These are phyloP conservation scores for Pseudanteris insignis DNA, from an alignment of 2,888 invertebrate species.

Conservation along the genomic window DNA sequence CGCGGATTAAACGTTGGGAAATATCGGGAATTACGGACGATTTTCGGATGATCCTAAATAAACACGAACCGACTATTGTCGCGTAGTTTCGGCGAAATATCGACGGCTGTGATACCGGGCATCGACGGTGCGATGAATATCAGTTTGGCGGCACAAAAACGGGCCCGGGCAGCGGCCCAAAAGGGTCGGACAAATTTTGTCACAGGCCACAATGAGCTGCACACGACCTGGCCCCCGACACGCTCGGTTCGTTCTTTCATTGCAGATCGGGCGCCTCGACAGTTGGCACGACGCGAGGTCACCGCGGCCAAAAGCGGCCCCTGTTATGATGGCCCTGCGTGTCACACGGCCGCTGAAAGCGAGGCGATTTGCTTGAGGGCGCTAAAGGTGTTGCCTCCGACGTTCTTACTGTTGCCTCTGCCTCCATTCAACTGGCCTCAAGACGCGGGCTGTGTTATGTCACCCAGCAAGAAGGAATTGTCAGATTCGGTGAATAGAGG, in stretches of 20 bases:
- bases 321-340: constrained; percentile 28
- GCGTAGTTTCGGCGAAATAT: constrained; percentile 25
- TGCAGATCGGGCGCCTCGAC: constrained; percentile 49
- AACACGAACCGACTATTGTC: constrained; percentile 52
- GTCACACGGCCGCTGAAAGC: constrained; percentile 45
- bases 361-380: constrained; percentile 52
- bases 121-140: constrained; percentile 5
- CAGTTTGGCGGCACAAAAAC: not conserved
- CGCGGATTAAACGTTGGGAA: constrained; percentile 47
- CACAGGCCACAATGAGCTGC: constrained; percentile 26
- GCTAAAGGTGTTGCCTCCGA: constrained; percentile 54
- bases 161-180: not conserved
- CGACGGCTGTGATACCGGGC: constrained; percentile 11
- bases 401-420: constrained; percentile 41
- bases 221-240: constrained; percentile 59
- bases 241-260: constrained; percentile 31
- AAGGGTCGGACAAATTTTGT: constrained; percentile 19
- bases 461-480: constrained; percentile 46
- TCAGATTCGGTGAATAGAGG: constrained; percentile 39
- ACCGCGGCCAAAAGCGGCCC: constrained; percentile 34
- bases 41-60: constrained; percentile 61
- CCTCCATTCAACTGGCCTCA: constrained; percentile 40
- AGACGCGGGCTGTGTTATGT: constrained; percentile 54
- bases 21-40: constrained; percentile 51
- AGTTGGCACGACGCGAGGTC: constrained; percentile 47